Base-by-base conservation (phyloP, 2,888 invertebrate genomes). In the Drosophila peninsularis region DNA sequence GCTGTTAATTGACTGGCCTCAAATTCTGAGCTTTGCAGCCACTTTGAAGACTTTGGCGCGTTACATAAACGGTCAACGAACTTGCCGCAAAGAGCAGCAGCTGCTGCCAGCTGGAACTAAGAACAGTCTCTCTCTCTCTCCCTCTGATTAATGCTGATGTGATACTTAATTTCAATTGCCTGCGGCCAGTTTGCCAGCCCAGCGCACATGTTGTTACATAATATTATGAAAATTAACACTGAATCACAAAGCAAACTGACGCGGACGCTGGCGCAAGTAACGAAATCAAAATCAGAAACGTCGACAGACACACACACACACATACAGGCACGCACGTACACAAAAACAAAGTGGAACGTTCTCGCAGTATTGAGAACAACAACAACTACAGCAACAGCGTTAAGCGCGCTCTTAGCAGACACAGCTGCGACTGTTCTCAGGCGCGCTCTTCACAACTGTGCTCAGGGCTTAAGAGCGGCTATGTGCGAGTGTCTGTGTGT, bases 201-300 rank as follows among this genome's bases (percentile, higher is more conserved):
- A 50, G 36, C 65, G 68, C 86, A 86, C 88, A 86, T 82, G 83
- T 76, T 87, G 68, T 89, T 86, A 87, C 88, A 86, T 87, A 89
- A 86, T 86, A 81, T 89, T 86, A 86, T 86, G 88, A 89, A 86
- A 86, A 86, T 86, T 87, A 89, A 89, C 85, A 86, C 88, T 86
- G 89, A 88, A 88, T 88, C 84, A 82, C 78, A 72, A 70, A 73
- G 49, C 70, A 39, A 75, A 62, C 70, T 66, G 77, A 79, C 80
- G 80, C 76, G 63, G 72, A 67, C 68, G 82, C 79, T 82, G 77
- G 69, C 71, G 56, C 73, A 80, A 87, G 82, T 86, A 87, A 89
- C 75, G 71, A 77, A 85, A 85, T 84, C 79, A 83, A 88, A 82
- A 85, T 80, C 82, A 82, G 78, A 73, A 73, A 69, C 72, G 66